Base-by-base conservation (phyloP, 2,888 invertebrate species). In the Drosophila histrio region DNA sequence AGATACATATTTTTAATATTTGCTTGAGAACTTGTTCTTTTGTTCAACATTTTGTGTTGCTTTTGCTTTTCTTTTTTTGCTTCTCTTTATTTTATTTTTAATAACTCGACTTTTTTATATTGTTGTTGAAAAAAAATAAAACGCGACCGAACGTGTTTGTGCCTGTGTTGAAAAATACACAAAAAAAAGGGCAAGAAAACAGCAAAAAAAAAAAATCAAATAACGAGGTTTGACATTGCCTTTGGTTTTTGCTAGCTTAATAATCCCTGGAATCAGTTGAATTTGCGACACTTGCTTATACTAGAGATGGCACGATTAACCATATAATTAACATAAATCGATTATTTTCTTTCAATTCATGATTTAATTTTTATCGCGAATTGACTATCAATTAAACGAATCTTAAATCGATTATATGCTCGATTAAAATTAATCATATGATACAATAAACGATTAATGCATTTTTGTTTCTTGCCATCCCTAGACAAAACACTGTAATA, bases 1-100 rank as follows among this genome's bases (percentile, higher is more conserved):
- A 64, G 44, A 65, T 60, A 78, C 60, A 78, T 65, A 57, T 79
- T 69, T 69, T 77, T 78, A 77, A 80, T 75, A 69, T 75, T 78
- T 85, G 65, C 72, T 64, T 71, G 85, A 84, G 81, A 81, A 81
- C 80, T 87, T 87, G 81, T 81, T 81, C 71, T 77, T 73, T 73
- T 65, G 65, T 77, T 73, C 56, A 58, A 24, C 72, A 72, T 66
- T 66, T 62, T 64, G 57, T 72, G 28, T 49, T 38, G 50, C 38
- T 53, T 22, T 41, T 39, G n/a, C n/a, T n/a, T n/a, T n/a, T n/a
- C n/a, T n/a, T 11, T 50, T 59, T 61, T 59, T 30, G 28, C 26
- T 30, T 46, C 54, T 56, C 66, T 58, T 34, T 34, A 36, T 38
- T 21, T n/a, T n/a, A n/a, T n/a, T n/a, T n/a, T n/a, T n/a, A n/a